phyloP scores from a whole-genome alignment of 2,113 vertebrate species.

The Mystacornis crossleyi region DNA sequence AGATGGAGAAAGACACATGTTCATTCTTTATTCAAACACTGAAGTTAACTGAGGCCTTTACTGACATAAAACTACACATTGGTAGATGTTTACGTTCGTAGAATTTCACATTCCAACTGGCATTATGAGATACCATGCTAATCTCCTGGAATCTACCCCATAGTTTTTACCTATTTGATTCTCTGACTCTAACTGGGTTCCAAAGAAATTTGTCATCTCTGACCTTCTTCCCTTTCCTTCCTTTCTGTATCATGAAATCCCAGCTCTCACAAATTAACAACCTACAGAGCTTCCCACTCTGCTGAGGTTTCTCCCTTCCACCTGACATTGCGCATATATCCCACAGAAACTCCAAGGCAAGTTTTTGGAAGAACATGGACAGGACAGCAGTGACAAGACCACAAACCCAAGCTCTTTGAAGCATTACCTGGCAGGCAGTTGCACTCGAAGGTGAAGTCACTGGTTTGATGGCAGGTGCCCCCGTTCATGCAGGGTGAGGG shows the following conservation, averaged over 20 bases:
- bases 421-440: constrained; percentile 89
- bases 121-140: background rate
- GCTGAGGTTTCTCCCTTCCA: background rate
- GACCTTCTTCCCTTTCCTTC: background rate
- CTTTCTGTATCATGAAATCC: background rate
- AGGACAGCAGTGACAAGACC: background rate
- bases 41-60: background rate
- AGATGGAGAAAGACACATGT: background rate
- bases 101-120: background rate
- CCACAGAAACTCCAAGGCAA: background rate
- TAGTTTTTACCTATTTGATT: background rate
- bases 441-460: constrained; percentile 87
- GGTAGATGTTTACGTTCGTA: background rate
- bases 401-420: background rate
- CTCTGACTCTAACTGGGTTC: background rate
- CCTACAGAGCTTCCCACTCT: background rate
- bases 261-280: background rate
- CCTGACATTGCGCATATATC: accelerated
- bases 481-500: constrained; percentile 90
- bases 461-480: constrained; percentile 88
- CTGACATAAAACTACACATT: background rate
- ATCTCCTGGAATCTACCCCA: background rate
- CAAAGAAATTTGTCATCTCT: background rate
- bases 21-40: background rate
- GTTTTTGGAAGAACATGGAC: background rate